phyloP scores from a whole-genome alignment of 2,113 vertebrate species.

The Ochotona princeps region DNA sequence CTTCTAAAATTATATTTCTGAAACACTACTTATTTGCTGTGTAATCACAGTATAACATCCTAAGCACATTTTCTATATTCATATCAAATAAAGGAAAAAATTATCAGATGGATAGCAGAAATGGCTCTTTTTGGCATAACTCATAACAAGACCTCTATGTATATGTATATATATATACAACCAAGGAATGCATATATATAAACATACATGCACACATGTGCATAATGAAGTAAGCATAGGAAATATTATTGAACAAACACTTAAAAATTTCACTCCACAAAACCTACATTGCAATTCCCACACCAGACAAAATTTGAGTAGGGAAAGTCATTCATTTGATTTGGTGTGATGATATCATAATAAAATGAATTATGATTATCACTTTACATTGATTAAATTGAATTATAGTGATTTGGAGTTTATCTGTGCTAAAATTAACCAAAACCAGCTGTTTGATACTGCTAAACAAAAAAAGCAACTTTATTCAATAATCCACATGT shows the following conservation, averaged over 20 bases:
- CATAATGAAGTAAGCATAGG: background rate
- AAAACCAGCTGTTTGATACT: background rate
- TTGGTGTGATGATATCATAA: background rate
- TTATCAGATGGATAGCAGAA: background rate
- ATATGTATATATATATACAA: too few relatives aligned
- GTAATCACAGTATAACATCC: background rate
- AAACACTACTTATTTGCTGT: background rate
- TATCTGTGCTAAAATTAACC: background rate
- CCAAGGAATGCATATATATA: too few relatives aligned
- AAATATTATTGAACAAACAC: background rate
- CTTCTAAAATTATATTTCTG: background rate
- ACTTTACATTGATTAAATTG: background rate
- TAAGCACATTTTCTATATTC: background rate
- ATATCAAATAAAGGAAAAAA: background rate
- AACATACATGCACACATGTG: background rate
- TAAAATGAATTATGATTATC: background rate
- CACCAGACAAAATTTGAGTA: background rate
- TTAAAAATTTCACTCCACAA: background rate
- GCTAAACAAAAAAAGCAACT: background rate
- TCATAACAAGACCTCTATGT: background rate
- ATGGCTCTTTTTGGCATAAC: background rate
- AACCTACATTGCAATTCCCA: background rate
- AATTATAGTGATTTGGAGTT: background rate
- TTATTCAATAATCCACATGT: background rate
- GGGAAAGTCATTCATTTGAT: background rate